Evolutionary conservation across 2,888 invertebrate genomes (phyloP).

Genomic region (Scaptomyza caliginosa): DNA sequence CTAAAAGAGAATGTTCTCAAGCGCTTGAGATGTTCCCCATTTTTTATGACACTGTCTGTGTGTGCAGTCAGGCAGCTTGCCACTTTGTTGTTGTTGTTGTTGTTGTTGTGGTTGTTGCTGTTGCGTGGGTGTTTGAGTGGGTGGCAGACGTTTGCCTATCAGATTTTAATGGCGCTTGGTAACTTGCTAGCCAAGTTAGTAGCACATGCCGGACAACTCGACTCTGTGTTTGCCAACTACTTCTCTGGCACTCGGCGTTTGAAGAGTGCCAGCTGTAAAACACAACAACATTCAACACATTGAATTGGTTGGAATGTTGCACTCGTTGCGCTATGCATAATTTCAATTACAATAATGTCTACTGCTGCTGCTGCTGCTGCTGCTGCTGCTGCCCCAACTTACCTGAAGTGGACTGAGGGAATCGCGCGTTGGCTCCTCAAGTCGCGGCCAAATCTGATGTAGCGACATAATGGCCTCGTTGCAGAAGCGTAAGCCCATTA

Average conservation of each 20-base stretch:
- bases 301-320: background rate
- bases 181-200: constrained; percentile 41
- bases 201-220: background rate
- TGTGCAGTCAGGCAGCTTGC: constrained; percentile 2
- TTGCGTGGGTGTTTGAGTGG: constrained; percentile 7
- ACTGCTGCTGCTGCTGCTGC: no score
- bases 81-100: constrained; percentile 9
- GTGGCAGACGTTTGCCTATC: no score
- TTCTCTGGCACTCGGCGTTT: constrained; percentile 17
- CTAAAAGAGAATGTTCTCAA: constrained; percentile 34
- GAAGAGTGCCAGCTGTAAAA: constrained; percentile 16
- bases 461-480: constrained; percentile 98
- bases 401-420: constrained; percentile 91
- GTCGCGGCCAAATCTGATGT: constrained; percentile 92
- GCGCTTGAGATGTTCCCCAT: constrained; percentile 36
- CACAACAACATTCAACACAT: constrained; percentile 1
- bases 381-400: constrained; percentile 56
- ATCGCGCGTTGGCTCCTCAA: constrained; percentile 86
- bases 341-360: constrained; percentile 54
- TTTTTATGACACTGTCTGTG: constrained; percentile 36
- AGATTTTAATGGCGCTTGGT: constrained; percentile 37
- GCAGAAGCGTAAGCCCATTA: constrained; percentile 98
- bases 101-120: constrained; percentile 8
- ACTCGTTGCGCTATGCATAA: constrained; percentile 10
- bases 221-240: constrained; percentile 27